A percentile compares a stretch with the other conserved stretches of the same genome.
Conservation (phyloP, 2,113 vertebrate species). For the Xiphophorus couchianus region DNA sequence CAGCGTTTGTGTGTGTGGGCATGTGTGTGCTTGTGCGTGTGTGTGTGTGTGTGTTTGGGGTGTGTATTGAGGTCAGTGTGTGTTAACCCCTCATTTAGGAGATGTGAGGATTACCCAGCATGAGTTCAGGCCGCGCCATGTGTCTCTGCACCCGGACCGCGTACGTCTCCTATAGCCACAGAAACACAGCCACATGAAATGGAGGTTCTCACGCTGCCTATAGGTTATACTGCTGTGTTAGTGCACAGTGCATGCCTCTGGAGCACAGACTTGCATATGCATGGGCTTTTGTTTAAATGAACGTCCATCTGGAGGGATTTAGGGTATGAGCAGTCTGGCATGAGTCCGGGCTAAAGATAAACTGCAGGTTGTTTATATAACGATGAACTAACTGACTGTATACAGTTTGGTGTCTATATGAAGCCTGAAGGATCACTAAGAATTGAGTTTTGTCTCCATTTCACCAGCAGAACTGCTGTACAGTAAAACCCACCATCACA, state of each 20-base stretch:
- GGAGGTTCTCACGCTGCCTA: background rate
- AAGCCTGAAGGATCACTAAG: background rate
- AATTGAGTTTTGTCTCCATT: background rate
- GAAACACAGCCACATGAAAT: constrained; percentile 13
- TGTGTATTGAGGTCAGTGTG: constrained; percentile 58
- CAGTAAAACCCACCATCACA: background rate
- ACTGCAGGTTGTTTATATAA: constrained; percentile 36
- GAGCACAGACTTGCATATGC: constrained; percentile 16
- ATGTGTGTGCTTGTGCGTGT: constrained; percentile 17
- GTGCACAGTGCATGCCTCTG: constrained; percentile 33
- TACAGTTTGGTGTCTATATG: background rate
- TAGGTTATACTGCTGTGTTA: constrained; percentile 26
- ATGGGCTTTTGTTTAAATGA: constrained; percentile 3
- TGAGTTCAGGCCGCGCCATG: constrained; percentile 48
- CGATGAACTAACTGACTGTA: background rate
- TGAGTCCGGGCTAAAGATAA: constrained; percentile 38
- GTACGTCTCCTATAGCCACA: constrained; percentile 15
- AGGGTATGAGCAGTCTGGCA: constrained; percentile 23
- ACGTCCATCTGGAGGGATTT: constrained; percentile 19
- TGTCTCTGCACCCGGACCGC: constrained; percentile 27
- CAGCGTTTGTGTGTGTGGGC: constrained; percentile 8
- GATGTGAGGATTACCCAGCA: constrained; percentile 67
- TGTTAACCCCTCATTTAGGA: constrained; percentile 62
- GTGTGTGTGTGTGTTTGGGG: constrained; percentile 46
- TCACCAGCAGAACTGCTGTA: background rate